Evolutionary conservation across 2,797 vertebrate species (phyloP).

Genomic region (Picus viridis): DNA sequence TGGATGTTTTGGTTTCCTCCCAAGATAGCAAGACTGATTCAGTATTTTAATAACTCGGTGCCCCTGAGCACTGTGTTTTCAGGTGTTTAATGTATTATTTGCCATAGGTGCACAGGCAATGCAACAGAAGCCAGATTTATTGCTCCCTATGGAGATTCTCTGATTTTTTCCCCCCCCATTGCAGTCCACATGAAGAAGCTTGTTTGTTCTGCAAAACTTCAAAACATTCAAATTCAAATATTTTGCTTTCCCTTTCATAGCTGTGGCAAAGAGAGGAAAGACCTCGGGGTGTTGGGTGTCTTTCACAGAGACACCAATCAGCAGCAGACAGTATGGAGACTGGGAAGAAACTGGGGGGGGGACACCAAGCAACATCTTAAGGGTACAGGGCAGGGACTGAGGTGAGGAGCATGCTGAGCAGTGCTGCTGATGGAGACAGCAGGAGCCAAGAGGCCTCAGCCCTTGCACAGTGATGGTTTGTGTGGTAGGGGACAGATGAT

Average conservation of each 20-base stretch:
- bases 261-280: slow-evolving; percentile 13
- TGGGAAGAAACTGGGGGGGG: accelerated
- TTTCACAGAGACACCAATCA: not conserved
- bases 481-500: accelerated
- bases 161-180: not conserved
- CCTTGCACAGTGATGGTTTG: accelerated
- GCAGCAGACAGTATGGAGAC: not conserved
- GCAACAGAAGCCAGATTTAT: not conserved
- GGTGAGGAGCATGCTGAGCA: not conserved
- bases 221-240: slow-evolving; percentile 14
- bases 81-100: slow-evolving; percentile 8
- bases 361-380: not conserved
- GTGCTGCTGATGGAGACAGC: not conserved
- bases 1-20: slow-evolving; percentile 5
- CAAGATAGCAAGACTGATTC: not conserved
- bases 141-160: not conserved
- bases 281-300: not conserved
- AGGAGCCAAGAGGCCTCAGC: not conserved
- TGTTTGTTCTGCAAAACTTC: slow-evolving; percentile 44
- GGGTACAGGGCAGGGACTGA: not conserved
- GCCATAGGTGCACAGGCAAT: not conserved
- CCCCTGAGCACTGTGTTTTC: not conserved
- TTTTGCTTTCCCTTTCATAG: slow-evolving; percentile 30
- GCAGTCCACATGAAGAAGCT: not conserved
- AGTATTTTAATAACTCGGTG: not conserved